phyloP scores from a whole-genome alignment of 2,113 vertebrate genomes.

The Peromyscus californicus region DNA sequence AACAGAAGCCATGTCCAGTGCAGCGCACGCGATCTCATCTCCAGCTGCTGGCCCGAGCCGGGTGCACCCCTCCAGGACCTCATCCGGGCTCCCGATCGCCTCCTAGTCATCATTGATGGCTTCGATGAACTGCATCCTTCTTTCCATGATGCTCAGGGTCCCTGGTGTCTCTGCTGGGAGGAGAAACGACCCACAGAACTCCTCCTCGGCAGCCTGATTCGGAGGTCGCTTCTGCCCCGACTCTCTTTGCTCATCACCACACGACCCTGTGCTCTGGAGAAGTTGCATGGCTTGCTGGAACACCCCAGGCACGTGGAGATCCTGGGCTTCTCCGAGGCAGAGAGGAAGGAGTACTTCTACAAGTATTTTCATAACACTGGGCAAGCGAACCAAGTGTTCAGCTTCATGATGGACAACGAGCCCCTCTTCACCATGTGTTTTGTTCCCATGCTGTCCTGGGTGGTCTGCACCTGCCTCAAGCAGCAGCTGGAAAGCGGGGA shows the following conservation, averaged over 20 bases:
- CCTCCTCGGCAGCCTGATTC: conserved; percentile 70
- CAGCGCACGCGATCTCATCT: conserved; percentile 73
- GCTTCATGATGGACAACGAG: conserved; percentile 57
- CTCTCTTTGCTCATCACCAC: conserved; percentile 81
- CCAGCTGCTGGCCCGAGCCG: conserved; percentile 29
- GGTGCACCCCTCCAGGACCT: conserved; percentile 6
- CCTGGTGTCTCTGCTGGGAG: conserved; percentile 38
- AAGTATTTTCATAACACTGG: conserved; percentile 43
- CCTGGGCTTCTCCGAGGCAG: conserved; percentile 65
- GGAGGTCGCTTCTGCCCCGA: conserved; percentile 55
- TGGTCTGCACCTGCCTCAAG: conserved; percentile 75
- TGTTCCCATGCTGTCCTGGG: conserved; percentile 78
- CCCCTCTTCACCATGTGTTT: conserved; percentile 78
- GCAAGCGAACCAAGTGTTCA: conserved; percentile 56
- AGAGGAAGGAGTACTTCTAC: conserved; percentile 70
- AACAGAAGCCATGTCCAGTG: not conserved
- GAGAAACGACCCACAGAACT: not conserved
- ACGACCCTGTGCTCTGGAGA: conserved; percentile 67
- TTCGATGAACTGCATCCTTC: conserved; percentile 80
- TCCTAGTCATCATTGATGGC: conserved; percentile 83
- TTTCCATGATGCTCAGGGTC: conserved; percentile 17
- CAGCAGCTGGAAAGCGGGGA: conserved; percentile 58
- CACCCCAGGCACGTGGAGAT: conserved; percentile 72
- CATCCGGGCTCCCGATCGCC: not conserved
- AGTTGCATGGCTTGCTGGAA: conserved; percentile 49